Percentiles rank a stretch among this genome's conserved stretches.
Evolutionary conservation across 1,140 invertebrate species (phyloP).

Genomic region (Mya arenaria): DNA sequence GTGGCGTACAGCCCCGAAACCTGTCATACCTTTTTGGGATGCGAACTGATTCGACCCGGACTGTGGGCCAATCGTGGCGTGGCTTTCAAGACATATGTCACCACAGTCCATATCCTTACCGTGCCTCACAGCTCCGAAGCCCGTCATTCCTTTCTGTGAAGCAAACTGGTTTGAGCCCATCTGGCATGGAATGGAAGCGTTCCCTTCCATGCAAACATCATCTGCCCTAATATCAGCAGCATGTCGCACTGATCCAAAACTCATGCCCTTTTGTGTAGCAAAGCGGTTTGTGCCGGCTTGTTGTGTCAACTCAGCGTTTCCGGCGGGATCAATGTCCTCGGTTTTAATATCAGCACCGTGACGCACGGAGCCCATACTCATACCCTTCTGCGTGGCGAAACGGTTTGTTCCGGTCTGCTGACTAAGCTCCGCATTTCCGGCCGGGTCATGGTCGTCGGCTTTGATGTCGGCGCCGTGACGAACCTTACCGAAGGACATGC

Average conservation of each 20-base stretch:
- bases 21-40: conserved; percentile 88
- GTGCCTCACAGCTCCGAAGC: conserved; percentile 95
- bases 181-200: conserved; percentile 53
- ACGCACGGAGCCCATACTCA: conserved; percentile 79
- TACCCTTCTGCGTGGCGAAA: conserved; percentile 84
- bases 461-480: conserved; percentile 88
- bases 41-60: conserved; percentile 93
- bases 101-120: conserved; percentile 82
- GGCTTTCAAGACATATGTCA: conserved; percentile 81
- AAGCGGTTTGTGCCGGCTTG: conserved; percentile 95
- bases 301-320: conserved; percentile 91
- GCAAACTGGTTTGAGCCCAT: conserved; percentile 86
- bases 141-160: conserved; percentile 90
- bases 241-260: conserved; percentile 86
- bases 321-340: conserved; percentile 76
- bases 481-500: conserved; percentile 86
- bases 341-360: conserved; percentile 71
- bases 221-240: conserved; percentile 68
- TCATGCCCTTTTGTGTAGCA: conserved; percentile 95
- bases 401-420: conserved; percentile 97
- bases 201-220: conserved; percentile 54
- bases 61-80: conserved; percentile 93
- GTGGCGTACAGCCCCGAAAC: conserved; percentile 93
- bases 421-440: conserved; percentile 94
- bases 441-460: conserved; percentile 82